Percentiles rank a stretch among this genome's conserved stretches.
These are phyloP conservation scores for Cremastinae sp. DNA, from an alignment of 2,888 invertebrate genomes.

Conservation along the genomic window DNA sequence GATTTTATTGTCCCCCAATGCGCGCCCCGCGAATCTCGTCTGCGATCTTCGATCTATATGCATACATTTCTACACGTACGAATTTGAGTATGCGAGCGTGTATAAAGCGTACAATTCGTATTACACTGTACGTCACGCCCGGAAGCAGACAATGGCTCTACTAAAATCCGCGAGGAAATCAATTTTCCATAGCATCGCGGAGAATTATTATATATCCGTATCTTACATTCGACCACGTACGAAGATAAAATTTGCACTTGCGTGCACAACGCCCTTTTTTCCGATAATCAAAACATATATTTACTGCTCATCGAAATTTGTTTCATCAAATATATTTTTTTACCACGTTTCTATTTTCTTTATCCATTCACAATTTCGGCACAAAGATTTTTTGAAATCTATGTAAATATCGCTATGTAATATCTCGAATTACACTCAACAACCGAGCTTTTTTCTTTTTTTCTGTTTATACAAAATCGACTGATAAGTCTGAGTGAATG, in stretches of 20 bases:
- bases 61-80: neutral
- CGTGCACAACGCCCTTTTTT: neutral
- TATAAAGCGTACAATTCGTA: conserved; percentile 30
- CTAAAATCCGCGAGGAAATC: conserved; percentile 54
- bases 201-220: conserved; percentile 1
- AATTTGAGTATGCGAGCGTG: neutral
- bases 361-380: too few species aligned
- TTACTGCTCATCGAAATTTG: neutral
- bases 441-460: too few species aligned
- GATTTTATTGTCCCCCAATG: conserved; percentile 74
- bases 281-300: neutral
- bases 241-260: conserved; percentile 14
- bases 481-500: too few species aligned
- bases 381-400: too few species aligned
- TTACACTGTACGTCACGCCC: conserved; percentile 48
- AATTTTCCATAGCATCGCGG: conserved; percentile 46
- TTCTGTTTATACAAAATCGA: too few species aligned
- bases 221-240: conserved; percentile 9
- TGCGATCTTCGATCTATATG: conserved; percentile 68
- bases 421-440: too few species aligned
- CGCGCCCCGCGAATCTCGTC: conserved; percentile 69
- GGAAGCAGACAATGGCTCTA: conserved; percentile 50
- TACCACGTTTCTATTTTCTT: too few species aligned
- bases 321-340: too few species aligned
- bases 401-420: too few species aligned